Evolutionary conservation across 1,140 invertebrate genomes (phyloP), one percentile per base, ranked within the genome.

Genomic region (Cepaea nemoralis): DNA sequence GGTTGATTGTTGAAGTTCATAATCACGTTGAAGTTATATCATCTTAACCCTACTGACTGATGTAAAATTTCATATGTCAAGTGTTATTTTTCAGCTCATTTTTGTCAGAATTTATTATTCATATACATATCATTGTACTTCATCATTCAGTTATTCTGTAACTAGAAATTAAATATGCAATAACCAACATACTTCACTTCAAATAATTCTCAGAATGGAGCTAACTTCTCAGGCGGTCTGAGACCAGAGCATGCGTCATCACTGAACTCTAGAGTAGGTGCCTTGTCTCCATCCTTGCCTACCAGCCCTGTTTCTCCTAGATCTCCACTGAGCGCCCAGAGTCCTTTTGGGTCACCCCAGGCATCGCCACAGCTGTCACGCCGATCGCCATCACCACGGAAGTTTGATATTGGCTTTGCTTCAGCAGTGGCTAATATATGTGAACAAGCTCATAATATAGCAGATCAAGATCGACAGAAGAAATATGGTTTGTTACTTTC

Each of bases 401-500:
- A 87, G 55, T 81, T 78, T 80, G 89, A 90, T 81, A 84, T 89
- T 40, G 89, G 89, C 8, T 90, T 90, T 80, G 88, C 89, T 16
- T 85, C 89, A n/a, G 89, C 89, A n/a, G 89, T 90, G 8, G 73
- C 87, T 10, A 89, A 90, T 79, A 83, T 90, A 14, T 86, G 86
- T 76, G 89, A 90, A 33, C 89, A 90, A 82, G 89, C 89, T 3
- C 89, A 90, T 82, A 84, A 77, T 45, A 89, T 90, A 66, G 88
- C 86, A 42, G 89, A 90, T 67, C 87, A 88, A 35, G 88, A 89
- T 37, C 82, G 88, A 55, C 66, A 84, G 42, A 89, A 88, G 80
- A 86, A 85, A 70, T 87, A 87, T 82, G 86, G 88, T 87, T 83
- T 63, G 83, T 74, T n/a, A 27, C 37, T 55, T 27, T n/a, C n/a